Evolutionary conservation across 2,113 vertebrate genomes (phyloP).

Genomic region (Alligator sinensis): DNA sequence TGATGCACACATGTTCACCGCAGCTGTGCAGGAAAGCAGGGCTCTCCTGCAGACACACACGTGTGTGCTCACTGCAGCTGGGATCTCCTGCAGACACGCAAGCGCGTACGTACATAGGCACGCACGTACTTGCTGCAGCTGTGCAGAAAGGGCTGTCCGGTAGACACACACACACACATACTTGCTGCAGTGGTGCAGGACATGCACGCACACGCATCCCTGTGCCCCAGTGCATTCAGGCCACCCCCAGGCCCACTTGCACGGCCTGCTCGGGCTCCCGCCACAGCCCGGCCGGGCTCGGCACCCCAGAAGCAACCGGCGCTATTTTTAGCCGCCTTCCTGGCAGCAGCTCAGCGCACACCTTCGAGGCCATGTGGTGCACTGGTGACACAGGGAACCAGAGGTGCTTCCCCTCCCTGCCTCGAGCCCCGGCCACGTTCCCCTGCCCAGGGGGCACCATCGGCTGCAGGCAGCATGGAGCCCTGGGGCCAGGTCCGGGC

Average conservation of each 20-base stretch:
- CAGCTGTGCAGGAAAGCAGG: too few species aligned
- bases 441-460: neutral
- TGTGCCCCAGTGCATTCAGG: too few species aligned
- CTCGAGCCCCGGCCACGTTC: neutral
- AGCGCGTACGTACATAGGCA: too few species aligned
- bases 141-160: too few species aligned
- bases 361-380: neutral
- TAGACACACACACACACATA: too few species aligned
- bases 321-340: slow-evolving; percentile 59
- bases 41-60: too few species aligned
- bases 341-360: neutral
- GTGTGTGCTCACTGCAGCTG: too few species aligned
- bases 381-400: slow-evolving; percentile 29
- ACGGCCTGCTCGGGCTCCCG: neutral
- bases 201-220: too few species aligned
- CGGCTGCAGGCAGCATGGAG: neutral
- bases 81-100: too few species aligned
- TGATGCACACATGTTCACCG: too few species aligned
- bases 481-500: neutral
- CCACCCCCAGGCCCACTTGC: neutral
- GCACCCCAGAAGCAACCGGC: neutral
- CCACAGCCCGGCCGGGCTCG: neutral
- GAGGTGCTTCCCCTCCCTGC: neutral
- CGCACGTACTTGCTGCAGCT: too few species aligned
- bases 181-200: too few species aligned